Evolutionary conservation across 2,888 invertebrate species (phyloP).

Genomic region (Chymomyza amoena): DNA sequence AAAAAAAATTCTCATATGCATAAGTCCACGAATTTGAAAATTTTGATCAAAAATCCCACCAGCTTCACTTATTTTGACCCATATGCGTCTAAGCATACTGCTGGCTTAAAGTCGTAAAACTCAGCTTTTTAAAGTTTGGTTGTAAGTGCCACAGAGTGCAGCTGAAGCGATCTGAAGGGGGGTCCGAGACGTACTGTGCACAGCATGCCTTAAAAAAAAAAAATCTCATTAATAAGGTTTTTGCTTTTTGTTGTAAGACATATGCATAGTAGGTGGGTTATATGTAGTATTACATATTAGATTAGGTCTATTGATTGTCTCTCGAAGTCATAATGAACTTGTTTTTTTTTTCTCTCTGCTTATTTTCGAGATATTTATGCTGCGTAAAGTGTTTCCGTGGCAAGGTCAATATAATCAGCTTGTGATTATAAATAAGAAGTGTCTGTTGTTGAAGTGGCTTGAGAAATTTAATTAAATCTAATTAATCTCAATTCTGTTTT

Average conservation of each 20-base stretch:
- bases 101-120: slow-evolving; percentile 28
- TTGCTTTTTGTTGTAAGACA: slow-evolving; percentile 12
- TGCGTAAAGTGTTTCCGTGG: neutral
- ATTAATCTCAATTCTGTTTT: too few species aligned
- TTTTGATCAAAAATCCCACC: too few species aligned
- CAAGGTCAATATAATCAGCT: slow-evolving; percentile 48
- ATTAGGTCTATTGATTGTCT: slow-evolving; percentile 47
- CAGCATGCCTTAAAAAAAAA: slow-evolving; percentile 43
- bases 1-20: too few species aligned
- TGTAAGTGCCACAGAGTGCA: neutral
- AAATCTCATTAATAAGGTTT: slow-evolving; percentile 44
- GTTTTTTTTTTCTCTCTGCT: slow-evolving; percentile 28
- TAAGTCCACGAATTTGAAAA: too few species aligned
- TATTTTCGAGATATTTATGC: neutral
- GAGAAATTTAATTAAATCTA: neutral
- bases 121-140: slow-evolving; percentile 26
- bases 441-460: neutral
- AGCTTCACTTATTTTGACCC: too few species aligned
- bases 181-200: slow-evolving; percentile 39
- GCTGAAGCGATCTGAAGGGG: neutral
- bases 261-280: slow-evolving; percentile 4
- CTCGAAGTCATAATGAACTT: slow-evolving; percentile 45
- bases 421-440: slow-evolving; percentile 9
- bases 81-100: neutral
- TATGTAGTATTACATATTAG: slow-evolving; percentile 47